Evolutionary conservation across 1,140 invertebrate genomes (phyloP).

Genomic region (Stratiolaelaps scimitus): DNA sequence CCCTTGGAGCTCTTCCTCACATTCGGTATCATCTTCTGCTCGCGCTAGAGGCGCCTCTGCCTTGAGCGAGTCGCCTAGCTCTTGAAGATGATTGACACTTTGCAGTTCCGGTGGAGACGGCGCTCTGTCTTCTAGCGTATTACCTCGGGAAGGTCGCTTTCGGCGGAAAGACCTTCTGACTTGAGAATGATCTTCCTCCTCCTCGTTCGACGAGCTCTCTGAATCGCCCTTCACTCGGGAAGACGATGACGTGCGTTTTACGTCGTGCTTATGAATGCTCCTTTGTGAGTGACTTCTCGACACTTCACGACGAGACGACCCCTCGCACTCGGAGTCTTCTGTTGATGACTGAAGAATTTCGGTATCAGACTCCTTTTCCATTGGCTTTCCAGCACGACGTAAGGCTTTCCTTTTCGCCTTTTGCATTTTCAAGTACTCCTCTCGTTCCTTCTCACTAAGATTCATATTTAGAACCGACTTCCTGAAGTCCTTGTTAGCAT

Average conservation of each 20-base stretch:
- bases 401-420: conserved; percentile 15
- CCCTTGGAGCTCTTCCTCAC: conserved; percentile 21
- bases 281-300: conserved; percentile 13
- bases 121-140: conserved; percentile 18
- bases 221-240: conserved; percentile 4
- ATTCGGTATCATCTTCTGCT: conserved; percentile 25
- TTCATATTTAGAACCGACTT: conserved; percentile 25
- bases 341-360: conserved; percentile 22
- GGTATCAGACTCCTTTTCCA: conserved; percentile 24
- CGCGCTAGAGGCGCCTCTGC: conserved; percentile 1
- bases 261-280: conserved; percentile 19
- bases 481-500: conserved; percentile 11
- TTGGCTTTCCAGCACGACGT: conserved; percentile 19
- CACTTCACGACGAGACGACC: conserved; percentile 5
- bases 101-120: neutral
- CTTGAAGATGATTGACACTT: conserved; percentile 1
- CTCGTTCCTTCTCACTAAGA: conserved; percentile 8
- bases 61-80: neutral
- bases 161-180: conserved; percentile 7
- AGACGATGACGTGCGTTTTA: conserved; percentile 9
- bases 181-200: conserved; percentile 8
- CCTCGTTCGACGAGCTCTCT: neutral
- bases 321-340: conserved; percentile 17
- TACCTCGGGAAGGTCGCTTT: conserved; percentile 4
- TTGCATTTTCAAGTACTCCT: conserved; percentile 14